Evolutionary conservation across 2,113 vertebrate genomes (phyloP).

Genomic region (Tachysurus fulvidraco): DNA sequence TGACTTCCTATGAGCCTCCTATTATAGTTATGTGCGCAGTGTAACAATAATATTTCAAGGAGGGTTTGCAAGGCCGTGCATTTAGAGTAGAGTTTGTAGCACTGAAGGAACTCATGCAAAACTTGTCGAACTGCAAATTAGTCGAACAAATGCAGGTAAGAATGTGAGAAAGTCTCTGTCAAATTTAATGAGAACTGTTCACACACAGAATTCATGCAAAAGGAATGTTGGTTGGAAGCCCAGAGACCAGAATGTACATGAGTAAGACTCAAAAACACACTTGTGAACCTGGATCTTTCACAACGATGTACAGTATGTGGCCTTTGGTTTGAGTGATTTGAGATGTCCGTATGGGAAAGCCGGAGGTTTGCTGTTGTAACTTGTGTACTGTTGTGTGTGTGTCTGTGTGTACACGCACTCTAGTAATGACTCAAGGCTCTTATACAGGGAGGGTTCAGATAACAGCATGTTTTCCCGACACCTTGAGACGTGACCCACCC

Average conservation of each 20-base stretch:
- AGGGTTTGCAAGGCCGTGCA: not conserved
- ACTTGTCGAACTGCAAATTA: conserved; percentile 11
- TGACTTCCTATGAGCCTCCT: not conserved
- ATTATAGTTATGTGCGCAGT: not conserved
- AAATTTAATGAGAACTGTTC: not conserved
- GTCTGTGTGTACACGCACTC: not conserved
- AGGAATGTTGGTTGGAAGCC: conserved; percentile 7
- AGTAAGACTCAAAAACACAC: not conserved
- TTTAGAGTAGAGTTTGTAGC: not conserved
- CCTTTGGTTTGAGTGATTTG: not conserved
- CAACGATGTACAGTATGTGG: not conserved
- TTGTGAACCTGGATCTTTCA: not conserved
- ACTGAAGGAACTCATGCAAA: conserved; percentile 11
- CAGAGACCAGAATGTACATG: not conserved
- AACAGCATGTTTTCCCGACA: conserved; percentile 32
- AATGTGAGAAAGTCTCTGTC: not conserved
- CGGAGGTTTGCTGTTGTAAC: not conserved
- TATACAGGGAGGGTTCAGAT: conserved; percentile 40
- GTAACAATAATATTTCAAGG: not conserved
- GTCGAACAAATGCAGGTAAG: not conserved
- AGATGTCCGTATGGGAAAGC: conserved; percentile 1
- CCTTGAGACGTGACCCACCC: not conserved
- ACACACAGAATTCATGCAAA: not conserved
- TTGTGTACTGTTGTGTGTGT: not conserved
- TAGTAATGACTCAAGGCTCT: conserved; percentile 11